Base-by-base conservation (phyloP, 2,888 invertebrate species). In the Ectemnius cavifrons region DNA sequence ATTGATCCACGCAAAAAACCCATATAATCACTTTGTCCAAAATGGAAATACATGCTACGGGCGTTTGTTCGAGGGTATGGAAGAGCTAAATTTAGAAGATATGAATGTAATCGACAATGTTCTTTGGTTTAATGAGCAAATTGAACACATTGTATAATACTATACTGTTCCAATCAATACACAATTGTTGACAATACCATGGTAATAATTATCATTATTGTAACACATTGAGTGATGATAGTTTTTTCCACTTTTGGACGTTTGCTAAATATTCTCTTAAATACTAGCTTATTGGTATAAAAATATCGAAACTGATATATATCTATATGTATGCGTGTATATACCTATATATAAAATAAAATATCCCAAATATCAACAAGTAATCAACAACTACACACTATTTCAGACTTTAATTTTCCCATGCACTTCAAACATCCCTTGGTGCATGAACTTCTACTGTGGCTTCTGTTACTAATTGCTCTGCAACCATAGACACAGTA, bases 381-480 rank as follows among this genome's bases (percentile, higher is more conserved):
- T 45, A 46, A 46, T 57, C 63, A 58, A 63, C n/a, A 6, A n/a
- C 14, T 64, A 64, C 60, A 56, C 45, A 47, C 64, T 8, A 2
- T 64, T 20, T 63, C 67, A 62, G 52, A 58, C 58, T 59, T 71
- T 45, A 23, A 8, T 20, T 6, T 60, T 45, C 49, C 4, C 28
- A 16, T 2, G 69, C 58, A 6, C 18, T n/a, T 81, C 28, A 79
- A 28, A 18, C 46, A 67, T 75, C 37, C 13, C 46, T 66, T 13
- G 79, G 57, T 14, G 64, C 67, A 64, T 89, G 85, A 77, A 89
- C 68, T 46, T 89, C 87, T 8, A 84, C 84, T 67, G 83, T 83
- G 61, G 84, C 85, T 81, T 89, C 87, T 2, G 84, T 73, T 8
- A 82, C 83, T 71, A 86, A 69, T 68, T 89, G 82, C n/a, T 90